phyloP scores from a whole-genome alignment of 1,140 invertebrate species.

The Drosophila albomicans region DNA sequence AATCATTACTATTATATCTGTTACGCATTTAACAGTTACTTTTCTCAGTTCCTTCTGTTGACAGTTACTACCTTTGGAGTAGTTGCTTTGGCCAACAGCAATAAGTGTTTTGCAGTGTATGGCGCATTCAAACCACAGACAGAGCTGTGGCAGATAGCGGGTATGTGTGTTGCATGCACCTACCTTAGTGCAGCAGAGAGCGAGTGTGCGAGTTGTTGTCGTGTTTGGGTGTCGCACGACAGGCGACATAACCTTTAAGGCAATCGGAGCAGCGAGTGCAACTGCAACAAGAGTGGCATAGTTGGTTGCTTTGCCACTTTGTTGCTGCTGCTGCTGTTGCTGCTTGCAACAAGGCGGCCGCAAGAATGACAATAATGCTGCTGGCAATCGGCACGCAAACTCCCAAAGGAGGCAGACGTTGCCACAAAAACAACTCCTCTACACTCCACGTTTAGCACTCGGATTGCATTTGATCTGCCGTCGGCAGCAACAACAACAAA shows the following conservation, averaged over 20 bases:
- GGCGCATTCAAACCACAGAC: not conserved
- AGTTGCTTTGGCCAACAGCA: too few relatives aligned
- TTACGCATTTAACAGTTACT: too few relatives aligned
- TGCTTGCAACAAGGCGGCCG: constrained; percentile 41
- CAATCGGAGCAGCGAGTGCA: constrained; percentile 41
- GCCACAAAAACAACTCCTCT: constrained; percentile 6
- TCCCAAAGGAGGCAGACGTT: constrained; percentile 27
- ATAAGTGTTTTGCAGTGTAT: constrained; percentile 31
- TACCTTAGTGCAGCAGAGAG: not conserved
- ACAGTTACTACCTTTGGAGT: not conserved
- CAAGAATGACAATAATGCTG: constrained; percentile 75
- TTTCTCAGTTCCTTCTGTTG: too few relatives aligned
- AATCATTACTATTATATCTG: not conserved
- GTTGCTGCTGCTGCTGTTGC: not conserved
- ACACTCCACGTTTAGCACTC: constrained; percentile 15
- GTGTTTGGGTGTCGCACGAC: constrained; percentile 62
- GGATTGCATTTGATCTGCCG: constrained; percentile 40
- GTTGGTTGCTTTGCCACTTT: too few relatives aligned
- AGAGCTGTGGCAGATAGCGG: not conserved
- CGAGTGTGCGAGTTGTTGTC: constrained; percentile 41
- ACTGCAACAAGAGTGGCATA: not conserved
- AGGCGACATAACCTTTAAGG: constrained; percentile 81
- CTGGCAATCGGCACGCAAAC: constrained; percentile 57
- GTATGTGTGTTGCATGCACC: constrained; percentile 32
- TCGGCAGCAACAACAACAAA: not conserved